These are phyloP conservation scores for Austrolebias charrua DNA, from an alignment of 2,797 vertebrate genomes.

Conservation along the genomic window DNA sequence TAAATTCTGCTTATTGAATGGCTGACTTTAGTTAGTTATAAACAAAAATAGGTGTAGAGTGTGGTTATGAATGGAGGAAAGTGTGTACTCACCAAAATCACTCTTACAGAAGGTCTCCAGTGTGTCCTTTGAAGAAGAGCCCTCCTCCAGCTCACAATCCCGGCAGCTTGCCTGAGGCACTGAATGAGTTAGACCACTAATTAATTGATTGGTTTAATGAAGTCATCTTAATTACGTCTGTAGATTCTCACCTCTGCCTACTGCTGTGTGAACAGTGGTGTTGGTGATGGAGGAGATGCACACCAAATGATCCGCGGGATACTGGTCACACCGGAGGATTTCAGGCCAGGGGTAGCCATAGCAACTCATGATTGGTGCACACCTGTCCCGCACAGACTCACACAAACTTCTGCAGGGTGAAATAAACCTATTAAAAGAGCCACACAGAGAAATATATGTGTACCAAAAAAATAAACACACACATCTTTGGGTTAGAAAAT, in stretches of 20 bases:
- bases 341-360: conserved; percentile 87
- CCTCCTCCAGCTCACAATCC: conserved; percentile 85
- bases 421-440: conserved; percentile 79
- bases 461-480: neutral
- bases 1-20: conserved; percentile 1
- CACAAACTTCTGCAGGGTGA: conserved; percentile 85
- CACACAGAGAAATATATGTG: conserved; percentile 39
- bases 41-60: neutral
- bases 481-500: neutral
- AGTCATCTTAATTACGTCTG: neutral
- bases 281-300: conserved; percentile 83
- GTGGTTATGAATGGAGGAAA: neutral
- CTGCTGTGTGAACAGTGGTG: conserved; percentile 60
- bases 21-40: neutral
- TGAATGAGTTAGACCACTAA: conserved; percentile 53
- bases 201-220: conserved; percentile 21
- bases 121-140: conserved; percentile 77
- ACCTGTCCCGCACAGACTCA: conserved; percentile 83
- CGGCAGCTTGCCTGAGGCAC: conserved; percentile 85
- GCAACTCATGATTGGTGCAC: conserved; percentile 85
- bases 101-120: conserved; percentile 84
- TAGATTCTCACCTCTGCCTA: conserved; percentile 72
- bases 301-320: conserved; percentile 83
- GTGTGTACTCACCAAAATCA: conserved; percentile 82
- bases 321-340: conserved; percentile 84